Evolutionary conservation across 2,888 invertebrate genomes (phyloP).

Genomic region (Hetaerina titia): DNA sequence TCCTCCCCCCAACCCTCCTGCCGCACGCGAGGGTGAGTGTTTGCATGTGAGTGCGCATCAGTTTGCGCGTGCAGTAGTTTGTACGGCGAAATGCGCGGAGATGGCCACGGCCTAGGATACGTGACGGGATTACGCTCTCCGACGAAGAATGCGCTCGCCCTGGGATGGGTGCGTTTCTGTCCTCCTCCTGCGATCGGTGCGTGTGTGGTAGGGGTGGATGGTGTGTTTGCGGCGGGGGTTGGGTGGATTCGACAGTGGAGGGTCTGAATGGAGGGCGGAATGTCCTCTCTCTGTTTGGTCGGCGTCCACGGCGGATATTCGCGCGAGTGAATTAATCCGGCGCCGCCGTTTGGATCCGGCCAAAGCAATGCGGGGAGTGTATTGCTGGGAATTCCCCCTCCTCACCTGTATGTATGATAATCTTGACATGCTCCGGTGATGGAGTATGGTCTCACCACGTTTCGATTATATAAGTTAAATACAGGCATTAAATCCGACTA

Average conservation of each 20-base stretch:
- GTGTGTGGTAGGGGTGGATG: too few species aligned
- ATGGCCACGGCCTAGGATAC: not conserved
- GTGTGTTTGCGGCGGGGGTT: not conserved
- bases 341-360: not conserved
- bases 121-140: not conserved
- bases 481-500: too few species aligned
- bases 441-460: not conserved
- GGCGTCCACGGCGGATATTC: not conserved
- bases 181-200: not conserved
- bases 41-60: not conserved
- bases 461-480: not conserved
- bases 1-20: too few species aligned
- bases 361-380: not conserved
- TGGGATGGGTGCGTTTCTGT: not conserved
- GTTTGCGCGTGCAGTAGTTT: not conserved
- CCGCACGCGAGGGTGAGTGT: too few species aligned
- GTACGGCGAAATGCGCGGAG: not conserved
- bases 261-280: not conserved
- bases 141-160: not conserved
- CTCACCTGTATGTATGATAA: not conserved
- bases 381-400: not conserved
- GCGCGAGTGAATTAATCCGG: constrained; percentile 14
- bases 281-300: not conserved
- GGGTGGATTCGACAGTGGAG: not conserved
- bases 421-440: not conserved